Evolutionary conservation across 2,113 vertebrate species (phyloP).

Genomic region (Heterochromis multidens): DNA sequence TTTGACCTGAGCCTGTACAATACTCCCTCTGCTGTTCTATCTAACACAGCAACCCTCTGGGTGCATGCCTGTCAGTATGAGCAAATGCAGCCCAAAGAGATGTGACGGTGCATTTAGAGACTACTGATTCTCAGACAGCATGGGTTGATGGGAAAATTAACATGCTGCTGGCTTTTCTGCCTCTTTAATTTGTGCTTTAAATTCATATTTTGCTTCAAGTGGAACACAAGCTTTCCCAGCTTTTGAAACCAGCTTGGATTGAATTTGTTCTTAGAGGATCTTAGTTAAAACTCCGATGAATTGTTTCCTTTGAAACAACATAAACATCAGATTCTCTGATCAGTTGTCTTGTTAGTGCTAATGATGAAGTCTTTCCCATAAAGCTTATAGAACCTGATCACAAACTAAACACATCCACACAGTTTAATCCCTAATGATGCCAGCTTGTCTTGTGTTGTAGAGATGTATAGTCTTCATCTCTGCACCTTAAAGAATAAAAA

Average conservation of each 20-base stretch:
- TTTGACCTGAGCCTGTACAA: slow-evolving; percentile 5
- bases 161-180: background rate
- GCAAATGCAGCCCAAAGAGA: slow-evolving; percentile 19
- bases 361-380: background rate
- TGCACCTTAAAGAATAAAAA: background rate
- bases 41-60: slow-evolving; percentile 25
- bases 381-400: background rate
- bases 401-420: background rate
- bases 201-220: slow-evolving; percentile 14
- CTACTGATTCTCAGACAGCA: slow-evolving; percentile 28
- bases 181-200: slow-evolving; percentile 24
- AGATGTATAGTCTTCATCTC: background rate
- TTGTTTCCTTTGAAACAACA: background rate
- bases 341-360: background rate
- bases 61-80: slow-evolving; percentile 29
- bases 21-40: slow-evolving; percentile 10
- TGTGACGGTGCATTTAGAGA: slow-evolving; percentile 36
- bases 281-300: background rate
- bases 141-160: slow-evolving; percentile 26
- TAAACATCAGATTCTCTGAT: background rate
- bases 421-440: background rate
- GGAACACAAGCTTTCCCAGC: background rate
- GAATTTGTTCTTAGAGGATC: background rate
- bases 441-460: background rate
- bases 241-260: background rate